phyloP scores from a whole-genome alignment of 2,113 vertebrate species.

The Cacatua alba region DNA sequence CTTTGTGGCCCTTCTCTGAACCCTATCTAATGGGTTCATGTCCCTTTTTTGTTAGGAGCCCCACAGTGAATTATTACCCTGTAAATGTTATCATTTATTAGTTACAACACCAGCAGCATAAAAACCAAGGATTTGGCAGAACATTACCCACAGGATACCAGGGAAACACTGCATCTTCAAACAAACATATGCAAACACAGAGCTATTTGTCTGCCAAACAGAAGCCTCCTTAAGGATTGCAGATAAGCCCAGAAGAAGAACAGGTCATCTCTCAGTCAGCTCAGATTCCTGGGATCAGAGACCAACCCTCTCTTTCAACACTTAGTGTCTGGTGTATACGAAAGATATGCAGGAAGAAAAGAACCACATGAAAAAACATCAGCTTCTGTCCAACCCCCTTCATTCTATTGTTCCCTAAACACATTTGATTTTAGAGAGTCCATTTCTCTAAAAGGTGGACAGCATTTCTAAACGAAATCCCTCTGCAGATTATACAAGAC shows the following conservation, averaged over 20 bases:
- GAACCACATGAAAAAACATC: background rate
- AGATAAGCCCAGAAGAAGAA: background rate
- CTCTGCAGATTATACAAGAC: background rate
- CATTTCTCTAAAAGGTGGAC: background rate
- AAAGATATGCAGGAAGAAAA: background rate
- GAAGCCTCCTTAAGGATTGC: background rate
- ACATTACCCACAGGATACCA: background rate
- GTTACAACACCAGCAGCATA: background rate
- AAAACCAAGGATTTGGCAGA: background rate
- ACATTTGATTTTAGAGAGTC: background rate
- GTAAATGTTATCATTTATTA: background rate
- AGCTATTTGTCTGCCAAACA: background rate
- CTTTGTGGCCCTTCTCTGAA: background rate
- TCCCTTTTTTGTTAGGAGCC: background rate
- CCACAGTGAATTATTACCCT: background rate
- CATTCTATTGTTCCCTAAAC: background rate
- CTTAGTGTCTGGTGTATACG: background rate
- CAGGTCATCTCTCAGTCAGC: background rate
- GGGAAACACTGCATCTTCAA: background rate
- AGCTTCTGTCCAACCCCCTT: background rate
- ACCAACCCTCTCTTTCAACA: background rate
- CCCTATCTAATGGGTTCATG: background rate
- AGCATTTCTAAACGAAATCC: slow-evolving; percentile 24
- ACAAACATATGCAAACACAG: background rate
- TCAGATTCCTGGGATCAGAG: background rate